Evolutionary conservation across 2,888 invertebrate genomes (phyloP), one percentile per base, ranked within the genome.

Genomic region (Volucella inflata): DNA sequence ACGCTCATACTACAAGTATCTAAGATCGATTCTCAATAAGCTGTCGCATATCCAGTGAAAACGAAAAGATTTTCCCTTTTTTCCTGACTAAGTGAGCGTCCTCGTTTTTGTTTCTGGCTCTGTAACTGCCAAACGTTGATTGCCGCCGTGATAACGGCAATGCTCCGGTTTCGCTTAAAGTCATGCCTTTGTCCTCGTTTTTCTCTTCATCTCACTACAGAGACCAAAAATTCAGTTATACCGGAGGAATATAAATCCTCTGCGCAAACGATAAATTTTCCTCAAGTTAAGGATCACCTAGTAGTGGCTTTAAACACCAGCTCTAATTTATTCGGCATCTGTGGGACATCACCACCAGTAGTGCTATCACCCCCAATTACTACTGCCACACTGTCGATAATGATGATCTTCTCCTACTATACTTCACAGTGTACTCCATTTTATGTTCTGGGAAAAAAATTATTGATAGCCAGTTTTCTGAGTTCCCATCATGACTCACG

Each of bases 1-100:
- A 21, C 2, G 2, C 21, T 2, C 2, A 2, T 21, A 21, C 21
- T 21, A 21, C 21, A 40, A 57, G 44, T 30, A 83, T 68, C 83
- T 67, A 55, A 74, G 36, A 79, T 60, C 71, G 72, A 65, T 65
- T 46, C 12, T 44, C 71, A 83, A 83, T 74, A 78, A 78, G 68
- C 64, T 30, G 14, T 51, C 46, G 74, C 67, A 76, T 77, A 74
- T 83, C 60, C 74, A 78, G 51, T 50, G 62, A 78, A 77, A 83
- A 67, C 68, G 72, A 74, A 74, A 76, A 55, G 68, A 67, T 57
- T 83, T 83, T 68, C 78, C 78, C 68, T 83, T 83, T 83, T 82
- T 74, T 64, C 17, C 12, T 2, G n/a, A 4, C 53, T 40, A n/a
- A 30, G 12, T 64, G 59, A 51, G 14, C 30, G 55, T 42, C 57